phyloP scores from a whole-genome alignment of 2,113 vertebrate species.

The Raja brachyura region DNA sequence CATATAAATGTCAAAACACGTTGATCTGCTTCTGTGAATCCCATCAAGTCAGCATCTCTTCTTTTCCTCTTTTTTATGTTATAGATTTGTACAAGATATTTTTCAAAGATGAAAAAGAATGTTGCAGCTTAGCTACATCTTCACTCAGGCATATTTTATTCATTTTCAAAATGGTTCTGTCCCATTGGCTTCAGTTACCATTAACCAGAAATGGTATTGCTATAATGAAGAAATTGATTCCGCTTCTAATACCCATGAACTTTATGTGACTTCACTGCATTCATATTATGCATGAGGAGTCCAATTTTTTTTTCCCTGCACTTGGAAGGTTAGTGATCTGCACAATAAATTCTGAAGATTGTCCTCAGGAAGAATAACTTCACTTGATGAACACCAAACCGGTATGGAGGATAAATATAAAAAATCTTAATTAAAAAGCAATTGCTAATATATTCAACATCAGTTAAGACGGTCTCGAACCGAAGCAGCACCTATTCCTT shows the following conservation, averaged over 20 bases:
- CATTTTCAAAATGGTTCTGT: not conserved
- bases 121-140: not conserved
- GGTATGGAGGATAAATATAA: not conserved
- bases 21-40: not conserved
- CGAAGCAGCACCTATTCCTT: too few species aligned
- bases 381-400: not conserved
- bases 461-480: too few species aligned
- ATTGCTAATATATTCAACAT: not conserved
- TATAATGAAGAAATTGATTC: not conserved
- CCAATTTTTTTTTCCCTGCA: not conserved
- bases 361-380: not conserved
- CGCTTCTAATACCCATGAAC: not conserved
- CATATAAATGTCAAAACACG: not conserved
- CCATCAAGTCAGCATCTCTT: not conserved
- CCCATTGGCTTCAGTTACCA: not conserved
- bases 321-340: not conserved
- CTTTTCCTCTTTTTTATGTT: not conserved
- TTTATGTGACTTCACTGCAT: not conserved
- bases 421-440: not conserved
- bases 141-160: not conserved
- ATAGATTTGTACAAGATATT: not conserved
- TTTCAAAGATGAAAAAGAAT: not conserved
- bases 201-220: not conserved
- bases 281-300: not conserved
- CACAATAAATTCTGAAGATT: conserved; percentile 2